Percentiles rank a stretch among this genome's conserved stretches.
Conservation (phyloP, 2,888 invertebrate species). For the Physocephala rufipes region DNA sequence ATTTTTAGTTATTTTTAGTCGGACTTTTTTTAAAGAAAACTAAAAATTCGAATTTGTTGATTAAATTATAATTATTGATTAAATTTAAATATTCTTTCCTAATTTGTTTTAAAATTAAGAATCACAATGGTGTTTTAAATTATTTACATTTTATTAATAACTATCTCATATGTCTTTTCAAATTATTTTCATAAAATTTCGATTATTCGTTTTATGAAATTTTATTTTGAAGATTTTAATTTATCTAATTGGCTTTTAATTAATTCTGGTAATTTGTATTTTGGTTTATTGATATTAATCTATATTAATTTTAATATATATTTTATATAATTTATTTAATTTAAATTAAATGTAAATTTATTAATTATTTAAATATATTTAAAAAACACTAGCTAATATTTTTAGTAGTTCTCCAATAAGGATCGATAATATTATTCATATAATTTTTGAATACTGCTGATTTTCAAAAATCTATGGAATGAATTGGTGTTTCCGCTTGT, state of each 20-base stretch:
- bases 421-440: constrained; percentile 17
- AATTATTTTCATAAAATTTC: too few species aligned
- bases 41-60: constrained; percentile 39
- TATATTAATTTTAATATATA: too few species aligned
- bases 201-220: too few species aligned
- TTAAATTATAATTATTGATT: constrained; percentile 40
- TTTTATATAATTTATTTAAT: too few species aligned
- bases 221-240: too few species aligned
- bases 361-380: constrained; percentile 47
- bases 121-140: constrained; percentile 61
- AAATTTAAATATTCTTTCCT: constrained; percentile 34
- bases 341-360: too few species aligned
- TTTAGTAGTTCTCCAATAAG: constrained; percentile 12
- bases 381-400: constrained; percentile 44
- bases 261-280: too few species aligned
- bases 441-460: constrained; percentile 30
- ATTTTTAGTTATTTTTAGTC: constrained; percentile 42
- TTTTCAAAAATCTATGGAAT: constrained; percentile 24
- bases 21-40: constrained; percentile 36
- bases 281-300: too few species aligned
- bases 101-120: constrained; percentile 58
- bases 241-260: too few species aligned
- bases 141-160: constrained; percentile 40
- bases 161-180: too few species aligned
- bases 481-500: constrained; percentile 48